Evolutionary conservation across 2,888 invertebrate genomes (phyloP).

Genomic region (Epiblema foenella): DNA sequence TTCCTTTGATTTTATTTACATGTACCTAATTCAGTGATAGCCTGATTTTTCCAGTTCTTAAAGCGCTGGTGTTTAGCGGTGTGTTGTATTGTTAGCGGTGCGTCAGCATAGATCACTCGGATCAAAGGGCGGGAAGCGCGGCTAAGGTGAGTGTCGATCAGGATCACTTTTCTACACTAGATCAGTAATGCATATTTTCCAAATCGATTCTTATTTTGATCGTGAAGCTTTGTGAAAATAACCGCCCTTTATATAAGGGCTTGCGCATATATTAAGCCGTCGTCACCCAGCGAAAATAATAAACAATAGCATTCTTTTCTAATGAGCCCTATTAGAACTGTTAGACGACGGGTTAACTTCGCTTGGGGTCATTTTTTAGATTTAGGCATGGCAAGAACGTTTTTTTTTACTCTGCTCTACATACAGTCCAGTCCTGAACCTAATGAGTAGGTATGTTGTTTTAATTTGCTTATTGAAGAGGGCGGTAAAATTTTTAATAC

Average conservation of each 20-base stretch:
- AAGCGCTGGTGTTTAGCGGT: slow-evolving; percentile 26
- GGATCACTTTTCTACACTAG: background rate
- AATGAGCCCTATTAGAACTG: no score
- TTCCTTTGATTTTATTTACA: background rate
- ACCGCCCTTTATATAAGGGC: no score
- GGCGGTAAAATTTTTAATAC: no score
- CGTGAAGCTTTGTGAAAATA: background rate
- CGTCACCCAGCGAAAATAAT: no score
- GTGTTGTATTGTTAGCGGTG: slow-evolving; percentile 27
- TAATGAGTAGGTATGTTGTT: no score
- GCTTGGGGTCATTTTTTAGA: no score
- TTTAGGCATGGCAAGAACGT: background rate
- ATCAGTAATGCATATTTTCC: background rate
- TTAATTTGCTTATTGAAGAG: no score
- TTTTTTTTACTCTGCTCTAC: background rate
- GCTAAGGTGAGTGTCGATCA: slow-evolving; percentile 26
- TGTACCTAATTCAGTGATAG: slow-evolving; percentile 2
- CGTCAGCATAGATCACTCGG: slow-evolving; percentile 31
- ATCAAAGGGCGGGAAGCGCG: slow-evolving; percentile 43
- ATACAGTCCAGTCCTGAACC: no score
- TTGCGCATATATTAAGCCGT: no score
- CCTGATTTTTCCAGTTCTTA: slow-evolving; percentile 23
- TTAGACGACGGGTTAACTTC: no score
- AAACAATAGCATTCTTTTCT: no score
- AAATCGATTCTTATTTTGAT: background rate